A percentile compares a stretch with the other conserved stretches of the same genome.
phyloP scores from a whole-genome alignment of 2,888 invertebrate species.

The Lacanobia oleracea region DNA sequence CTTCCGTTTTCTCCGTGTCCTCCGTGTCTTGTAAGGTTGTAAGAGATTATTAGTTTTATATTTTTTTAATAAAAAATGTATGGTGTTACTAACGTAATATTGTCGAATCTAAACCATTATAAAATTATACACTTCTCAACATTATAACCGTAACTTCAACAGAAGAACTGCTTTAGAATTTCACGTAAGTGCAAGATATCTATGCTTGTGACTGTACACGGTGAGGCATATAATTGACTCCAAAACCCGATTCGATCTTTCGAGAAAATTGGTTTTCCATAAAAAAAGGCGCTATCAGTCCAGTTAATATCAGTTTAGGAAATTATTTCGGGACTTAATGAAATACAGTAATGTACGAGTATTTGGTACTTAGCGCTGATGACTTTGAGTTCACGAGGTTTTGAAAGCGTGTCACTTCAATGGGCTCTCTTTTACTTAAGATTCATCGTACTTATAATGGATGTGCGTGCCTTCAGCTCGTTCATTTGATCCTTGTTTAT shows the following conservation, averaged over 20 bases:
- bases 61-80: too few relatives aligned
- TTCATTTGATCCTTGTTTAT: slow-evolving; percentile 37
- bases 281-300: slow-evolving; percentile 57
- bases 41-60: too few relatives aligned
- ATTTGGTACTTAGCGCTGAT: slow-evolving; percentile 20
- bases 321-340: slow-evolving; percentile 52
- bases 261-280: slow-evolving; percentile 63
- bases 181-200: neutral
- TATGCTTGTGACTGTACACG: slow-evolving; percentile 7
- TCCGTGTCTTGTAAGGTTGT: too few relatives aligned
- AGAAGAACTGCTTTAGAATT: neutral
- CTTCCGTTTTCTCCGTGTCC: too few relatives aligned
- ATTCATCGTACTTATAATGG: slow-evolving; percentile 40
- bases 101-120: neutral
- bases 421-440: slow-evolving; percentile 15
- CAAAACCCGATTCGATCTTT: slow-evolving; percentile 60
- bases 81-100: too few relatives aligned
- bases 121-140: neutral
- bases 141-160: neutral
- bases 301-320: slow-evolving; percentile 54
- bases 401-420: slow-evolving; percentile 13
- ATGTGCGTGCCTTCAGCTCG: slow-evolving; percentile 23
- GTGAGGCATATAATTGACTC: slow-evolving; percentile 51
- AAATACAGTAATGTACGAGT: slow-evolving; percentile 44
- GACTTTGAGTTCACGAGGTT: slow-evolving; percentile 5